These are phyloP conservation scores for Trichosurus vulpecula DNA, from an alignment of 2,797 vertebrate genomes.

Conservation along the genomic window DNA sequence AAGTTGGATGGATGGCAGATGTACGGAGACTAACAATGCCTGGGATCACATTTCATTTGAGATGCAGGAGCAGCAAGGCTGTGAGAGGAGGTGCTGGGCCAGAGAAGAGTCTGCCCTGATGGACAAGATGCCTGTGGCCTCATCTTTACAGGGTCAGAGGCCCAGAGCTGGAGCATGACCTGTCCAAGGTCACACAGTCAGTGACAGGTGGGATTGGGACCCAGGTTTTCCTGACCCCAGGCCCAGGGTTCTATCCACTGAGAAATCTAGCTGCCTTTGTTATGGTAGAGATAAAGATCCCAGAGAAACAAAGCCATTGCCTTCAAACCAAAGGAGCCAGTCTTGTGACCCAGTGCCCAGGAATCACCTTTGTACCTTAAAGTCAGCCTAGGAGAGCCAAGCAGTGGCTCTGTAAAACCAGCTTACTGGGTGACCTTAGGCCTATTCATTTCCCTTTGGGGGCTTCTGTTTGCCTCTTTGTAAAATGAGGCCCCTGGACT, in stretches of 20 bases:
- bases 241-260: no score
- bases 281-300: no score
- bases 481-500: no score
- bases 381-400: neutral
- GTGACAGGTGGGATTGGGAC: neutral
- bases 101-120: neutral
- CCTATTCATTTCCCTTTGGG: neutral
- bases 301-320: rapidly evolving
- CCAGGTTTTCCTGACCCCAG: neutral
- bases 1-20: slow-evolving; percentile 23
- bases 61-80: neutral
- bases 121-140: no score
- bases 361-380: no score
- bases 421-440: neutral
- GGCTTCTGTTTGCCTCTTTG: neutral
- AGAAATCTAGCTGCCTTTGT: no score
- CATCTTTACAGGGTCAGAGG: neutral
- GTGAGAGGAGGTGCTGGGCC: rapidly evolving
- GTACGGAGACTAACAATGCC: neutral
- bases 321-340: neutral
- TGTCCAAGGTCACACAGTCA: neutral
- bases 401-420: neutral
- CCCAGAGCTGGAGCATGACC: neutral
- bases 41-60: neutral
- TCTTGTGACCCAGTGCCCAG: neutral